A percentile compares a stretch with the other conserved stretches of the same genome.
Evolutionary conservation across 2,113 vertebrate genomes (phyloP).

Genomic region (Promerops cafer): DNA sequence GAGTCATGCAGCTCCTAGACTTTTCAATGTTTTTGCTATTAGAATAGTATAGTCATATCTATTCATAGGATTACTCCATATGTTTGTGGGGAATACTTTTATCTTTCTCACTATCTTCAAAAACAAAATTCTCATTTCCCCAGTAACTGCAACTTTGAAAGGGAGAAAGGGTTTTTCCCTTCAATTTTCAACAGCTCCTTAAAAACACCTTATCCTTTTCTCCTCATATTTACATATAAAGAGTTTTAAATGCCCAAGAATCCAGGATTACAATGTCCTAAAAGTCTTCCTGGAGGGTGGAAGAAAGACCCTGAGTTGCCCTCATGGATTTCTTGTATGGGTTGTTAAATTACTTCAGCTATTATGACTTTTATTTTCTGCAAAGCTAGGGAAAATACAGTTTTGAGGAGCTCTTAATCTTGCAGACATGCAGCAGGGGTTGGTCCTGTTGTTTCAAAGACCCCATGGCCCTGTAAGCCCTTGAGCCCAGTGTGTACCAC

Average conservation of each 20-base stretch:
- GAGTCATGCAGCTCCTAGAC: background rate
- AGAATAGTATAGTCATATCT: background rate
- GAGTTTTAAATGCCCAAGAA: background rate
- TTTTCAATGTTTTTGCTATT: background rate
- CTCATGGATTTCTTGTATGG: background rate
- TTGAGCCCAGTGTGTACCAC: background rate
- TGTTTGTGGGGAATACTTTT: background rate
- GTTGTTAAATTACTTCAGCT: background rate
- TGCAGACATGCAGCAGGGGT: background rate
- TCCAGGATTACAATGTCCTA: background rate
- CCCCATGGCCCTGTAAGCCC: background rate
- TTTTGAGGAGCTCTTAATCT: background rate
- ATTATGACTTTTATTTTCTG: background rate
- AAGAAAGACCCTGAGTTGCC: background rate
- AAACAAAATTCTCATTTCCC: background rate
- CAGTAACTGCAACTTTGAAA: background rate
- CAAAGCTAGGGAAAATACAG: background rate
- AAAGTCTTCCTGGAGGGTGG: background rate
- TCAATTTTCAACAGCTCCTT: background rate
- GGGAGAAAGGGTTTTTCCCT: background rate
- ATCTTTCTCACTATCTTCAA: background rate
- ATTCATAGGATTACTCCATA: background rate
- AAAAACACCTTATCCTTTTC: background rate
- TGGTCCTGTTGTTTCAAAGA: background rate
- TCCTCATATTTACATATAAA: background rate